phyloP scores from a whole-genome alignment of 2,888 invertebrate genomes.

The Miltochrista miniata region DNA sequence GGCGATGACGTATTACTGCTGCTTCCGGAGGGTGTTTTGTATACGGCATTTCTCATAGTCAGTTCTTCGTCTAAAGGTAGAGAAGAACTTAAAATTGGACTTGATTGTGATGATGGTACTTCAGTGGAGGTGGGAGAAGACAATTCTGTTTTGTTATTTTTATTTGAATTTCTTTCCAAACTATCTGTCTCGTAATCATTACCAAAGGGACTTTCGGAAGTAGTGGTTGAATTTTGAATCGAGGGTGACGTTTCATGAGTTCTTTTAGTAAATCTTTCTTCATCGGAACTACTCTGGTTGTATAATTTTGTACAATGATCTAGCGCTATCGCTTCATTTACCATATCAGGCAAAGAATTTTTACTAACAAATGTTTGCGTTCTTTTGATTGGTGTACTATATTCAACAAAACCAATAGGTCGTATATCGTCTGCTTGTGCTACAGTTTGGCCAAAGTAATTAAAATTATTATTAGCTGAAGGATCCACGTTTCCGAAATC shows the following conservation, averaged over 20 bases:
- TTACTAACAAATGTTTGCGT: slow-evolving; percentile 57
- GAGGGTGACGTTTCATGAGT: slow-evolving; percentile 27
- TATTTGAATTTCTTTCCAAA: slow-evolving; percentile 84
- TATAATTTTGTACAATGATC: slow-evolving; percentile 74
- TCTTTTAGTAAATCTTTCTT: slow-evolving; percentile 60
- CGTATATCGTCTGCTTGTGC: slow-evolving; percentile 60
- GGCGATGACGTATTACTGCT: slow-evolving; percentile 79
- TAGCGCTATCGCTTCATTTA: slow-evolving; percentile 86
- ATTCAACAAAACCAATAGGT: slow-evolving; percentile 57
- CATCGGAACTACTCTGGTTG: slow-evolving; percentile 70
- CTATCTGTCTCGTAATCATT: slow-evolving; percentile 90
- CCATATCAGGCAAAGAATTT: slow-evolving; percentile 84
- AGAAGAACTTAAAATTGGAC: slow-evolving; percentile 89
- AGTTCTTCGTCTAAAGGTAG: slow-evolving; percentile 91
- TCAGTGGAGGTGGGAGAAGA: slow-evolving; percentile 86
- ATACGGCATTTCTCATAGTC: slow-evolving; percentile 90
- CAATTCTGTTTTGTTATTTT: slow-evolving; percentile 78
- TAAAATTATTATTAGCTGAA: slow-evolving; percentile 43
- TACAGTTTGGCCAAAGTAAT: slow-evolving; percentile 59
- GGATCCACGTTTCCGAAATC: slow-evolving; percentile 56
- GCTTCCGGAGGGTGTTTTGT: slow-evolving; percentile 85
- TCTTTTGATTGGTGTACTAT: slow-evolving; percentile 49
- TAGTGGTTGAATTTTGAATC: slow-evolving; percentile 60
- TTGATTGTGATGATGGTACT: slow-evolving; percentile 87
- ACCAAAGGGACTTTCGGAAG: slow-evolving; percentile 68